Base-by-base conservation (phyloP, 2,797 vertebrate genomes). In the Paramormyrops hopkinsi region DNA sequence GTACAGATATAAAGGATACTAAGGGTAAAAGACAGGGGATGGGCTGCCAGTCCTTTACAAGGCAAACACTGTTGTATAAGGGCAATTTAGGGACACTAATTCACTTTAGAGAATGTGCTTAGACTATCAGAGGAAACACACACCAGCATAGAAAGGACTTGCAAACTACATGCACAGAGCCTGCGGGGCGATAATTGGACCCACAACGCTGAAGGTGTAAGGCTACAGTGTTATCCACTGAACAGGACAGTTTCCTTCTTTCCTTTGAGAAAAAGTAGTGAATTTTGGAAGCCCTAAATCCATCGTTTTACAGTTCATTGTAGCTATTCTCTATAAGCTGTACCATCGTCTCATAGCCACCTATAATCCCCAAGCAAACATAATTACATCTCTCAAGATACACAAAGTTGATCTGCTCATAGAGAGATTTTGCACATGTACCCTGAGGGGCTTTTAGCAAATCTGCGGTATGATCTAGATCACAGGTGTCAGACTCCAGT, bases 311-410 rank as follows among this genome's bases (percentile, higher is more conserved):
- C 41, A 46, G 6, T 79, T 46, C 19, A 46, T 79, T 79, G 8
- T 79, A 46, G 73, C 19, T 69, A 86, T 22, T 88, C 88, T 59
- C 76, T 89, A 79, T 41, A 4, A 79, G 73, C 73, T 22, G 33
- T 73, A 84, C 88, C 88, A 50, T 84, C 86, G 33, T 90, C 83
- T 90, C 82, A 84, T 3, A 86, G 56, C 56, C 85, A 62, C 5
- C 14, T 73, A 33, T 89, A 51, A 88, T 89, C 88, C 85, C 56
- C 46, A 87, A 86, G 89, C 89, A 91, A 86, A 84, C 54, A 88
- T 90, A 90, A 91, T 91, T 89, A 88, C 89, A 91, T 53, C 56
- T 29, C 88, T 88, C 65, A 56, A 88, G 50, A 76, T 79, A 54
- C 88, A 88, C 87, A 89, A 73, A 90, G 89, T 88, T 79, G 62